These are phyloP conservation scores for Ptilonorhynchus violaceus DNA, from an alignment of 2,113 vertebrate species.

Conservation along the genomic window DNA sequence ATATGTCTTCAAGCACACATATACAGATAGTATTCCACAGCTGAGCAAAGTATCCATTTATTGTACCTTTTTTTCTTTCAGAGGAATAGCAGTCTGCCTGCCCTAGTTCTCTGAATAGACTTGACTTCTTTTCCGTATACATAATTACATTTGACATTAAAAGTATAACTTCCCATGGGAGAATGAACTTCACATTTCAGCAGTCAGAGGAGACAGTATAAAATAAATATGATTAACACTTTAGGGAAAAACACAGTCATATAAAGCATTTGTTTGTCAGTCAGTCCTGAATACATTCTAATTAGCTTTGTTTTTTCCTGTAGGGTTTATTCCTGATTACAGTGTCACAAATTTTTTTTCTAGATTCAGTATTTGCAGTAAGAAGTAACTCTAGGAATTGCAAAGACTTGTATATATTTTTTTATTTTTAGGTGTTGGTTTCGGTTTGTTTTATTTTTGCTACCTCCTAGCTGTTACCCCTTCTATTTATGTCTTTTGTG, in stretches of 20 bases:
- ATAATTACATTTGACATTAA: conserved; percentile 41
- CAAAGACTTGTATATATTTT: not conserved
- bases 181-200: not conserved
- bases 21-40: not conserved
- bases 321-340: not conserved
- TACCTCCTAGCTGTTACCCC: not conserved
- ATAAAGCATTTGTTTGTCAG: not conserved
- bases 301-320: not conserved
- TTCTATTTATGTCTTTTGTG: not conserved
- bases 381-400: not conserved
- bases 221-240: conserved; percentile 24
- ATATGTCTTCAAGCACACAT: not conserved
- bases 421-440: not conserved
- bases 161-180: conserved; percentile 21
- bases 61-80: not conserved
- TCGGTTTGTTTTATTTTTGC: rapidly evolving
- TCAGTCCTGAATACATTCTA: not conserved
- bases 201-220: not conserved
- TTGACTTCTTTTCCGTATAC: conserved; percentile 12
- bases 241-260: not conserved
- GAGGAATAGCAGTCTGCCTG: not conserved
- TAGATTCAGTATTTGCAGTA: not conserved
- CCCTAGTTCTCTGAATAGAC: conserved; percentile 1
- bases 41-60: not conserved
- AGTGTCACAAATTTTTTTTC: not conserved